Base-by-base conservation (phyloP, 2,888 invertebrate genomes). In the Nephrocerus scutellatus region DNA sequence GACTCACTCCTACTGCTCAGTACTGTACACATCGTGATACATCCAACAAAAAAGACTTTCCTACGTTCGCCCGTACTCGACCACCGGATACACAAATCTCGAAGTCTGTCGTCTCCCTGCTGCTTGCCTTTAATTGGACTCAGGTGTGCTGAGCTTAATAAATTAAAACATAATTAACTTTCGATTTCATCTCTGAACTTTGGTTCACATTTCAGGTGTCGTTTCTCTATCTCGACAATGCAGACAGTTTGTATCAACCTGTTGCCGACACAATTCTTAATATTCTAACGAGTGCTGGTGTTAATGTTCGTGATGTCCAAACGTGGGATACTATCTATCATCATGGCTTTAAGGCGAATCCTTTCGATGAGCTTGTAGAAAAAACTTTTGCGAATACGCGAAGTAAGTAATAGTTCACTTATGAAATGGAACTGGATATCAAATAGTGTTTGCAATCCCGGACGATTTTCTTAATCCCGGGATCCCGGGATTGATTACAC, bases 11-110 rank as follows among this genome's bases (percentile, higher is more conserved):
- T 8, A 56, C 49, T 56, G 72, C 72, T 18, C 74, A 93, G 92
- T 92, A 84, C 67, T 93, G 93, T 69, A 84, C 90, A 3, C 84
- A 89, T 65, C 82, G 83, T 43, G 86, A 87, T 53, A 87, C 88
- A 37, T 91, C 92, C 18, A 84, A 91, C 71, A 92, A 91, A 67
- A 72, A 73, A 14, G 77, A 83, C 58, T 93, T 88, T 68, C 82
- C 90, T 7, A 95, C 93, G 10, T 95, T 95, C 65, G 89, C 88
- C 0, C 74, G 93, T 49, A 92, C 92, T 0, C 76, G 88, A 28
- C 93, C 93, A 0, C 92, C 92, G 1, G 91, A 90, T 65, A 89
- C 87, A 36, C 91, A 92, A 70, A 91, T 93, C 50, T 90, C 91
- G 6, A 88, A 89, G 65, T 90, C 91, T 3, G 88, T 93, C 6